Evolutionary conservation across 2,113 vertebrate species (phyloP), one percentile per base, ranked within the genome.

Genomic region (Lonchura striata): DNA sequence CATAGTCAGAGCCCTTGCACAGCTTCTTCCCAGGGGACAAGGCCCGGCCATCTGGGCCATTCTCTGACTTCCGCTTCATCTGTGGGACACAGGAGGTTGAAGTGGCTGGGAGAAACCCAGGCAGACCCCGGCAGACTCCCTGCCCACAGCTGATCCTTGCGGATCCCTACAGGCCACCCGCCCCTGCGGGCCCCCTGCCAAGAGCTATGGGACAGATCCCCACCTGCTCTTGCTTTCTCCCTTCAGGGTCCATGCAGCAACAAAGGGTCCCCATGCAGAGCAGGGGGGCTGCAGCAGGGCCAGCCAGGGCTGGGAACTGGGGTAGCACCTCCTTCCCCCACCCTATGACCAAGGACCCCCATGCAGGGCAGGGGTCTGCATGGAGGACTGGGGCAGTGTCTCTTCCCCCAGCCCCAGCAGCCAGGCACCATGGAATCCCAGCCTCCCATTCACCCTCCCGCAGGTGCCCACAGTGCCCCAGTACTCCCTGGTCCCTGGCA

Each of bases 61-160:
- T 90, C 83, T 97, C 97, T 0, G 97, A 96, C 82, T 97, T 97
- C 22, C 97, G 86, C 91, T 97, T 97, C 97, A 97, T 97, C 97
- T 97, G 92, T 25, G 21, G 31, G 42, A 83, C 22, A 70, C 6
- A 35, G 35, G 49, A 24, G 12, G 13, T 37, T 63, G 37, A 56
- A 69, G 22, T 0, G 6, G 25, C 21, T 61, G 41, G 27, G 15
- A 60, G 14, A 61, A 39, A 60, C 24, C 11, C 54, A 47, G 30
- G 24, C 47, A 79, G 15, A 53, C 5, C 30, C 20, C 68, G 37
- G 18, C 25, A 50, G 21, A 14, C 21, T 2, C 16, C 23, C 37
- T 57, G 33, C 33, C 33, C 30, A 59, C 7, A 46, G 35, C 25
- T 4, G 17, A 56, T 16, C 41, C 28, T 24, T 41, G 15, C 1